Evolutionary conservation across 1,140 invertebrate genomes (phyloP), one percentile per base, ranked within the genome.

Genomic region (Lamellibrachia luymesi): DNA sequence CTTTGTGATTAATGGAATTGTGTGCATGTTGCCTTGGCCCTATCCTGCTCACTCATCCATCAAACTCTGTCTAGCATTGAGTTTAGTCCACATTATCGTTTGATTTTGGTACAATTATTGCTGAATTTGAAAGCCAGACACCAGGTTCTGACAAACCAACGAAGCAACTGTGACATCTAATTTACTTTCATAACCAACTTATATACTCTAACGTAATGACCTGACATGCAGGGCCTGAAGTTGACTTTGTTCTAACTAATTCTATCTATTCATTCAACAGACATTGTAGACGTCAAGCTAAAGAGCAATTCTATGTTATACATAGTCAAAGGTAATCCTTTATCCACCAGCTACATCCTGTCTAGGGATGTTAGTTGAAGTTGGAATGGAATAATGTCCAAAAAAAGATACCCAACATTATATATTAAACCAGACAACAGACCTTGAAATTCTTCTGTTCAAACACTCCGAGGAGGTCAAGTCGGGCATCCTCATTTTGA

Each of bases 341-440:
- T 80, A 4, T 22, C 8, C 64, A 22, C 64, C 17, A 17, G 64
- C 64, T 80, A 22, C 64, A 17, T 80, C 64, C 64, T 80, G 17
- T 80, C 13, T 80, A 80, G 25, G 13, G 64, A 6, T 56, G 6
- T 22, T 2, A 80, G 2, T 10, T 80, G 64, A 10, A 56, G 52
- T 56, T 56, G 13, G 6, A 7, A 13, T 56, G 64, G 17, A 22
- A 80, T 80, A 10, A 80, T 22, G 25, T 80, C 64, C 2, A 10
- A 91, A 80, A 80, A 22, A 80, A 80, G 13, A 80, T 17, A 22
- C 64, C 64, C 64, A 22, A 80, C 97, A 64, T 97, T 97, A 91
- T 98, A 96, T 0, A 98, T 98, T 91, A 98, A 96, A 0, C 96
- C 97, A 1, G 98, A 98, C 17, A 98, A 95, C 98, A 96, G 95